Percentiles rank a stretch among this genome's conserved stretches.
These are phyloP conservation scores for Brachionus manjavacas DNA, from an alignment of 1,140 invertebrate genomes.

Conservation along the genomic window DNA sequence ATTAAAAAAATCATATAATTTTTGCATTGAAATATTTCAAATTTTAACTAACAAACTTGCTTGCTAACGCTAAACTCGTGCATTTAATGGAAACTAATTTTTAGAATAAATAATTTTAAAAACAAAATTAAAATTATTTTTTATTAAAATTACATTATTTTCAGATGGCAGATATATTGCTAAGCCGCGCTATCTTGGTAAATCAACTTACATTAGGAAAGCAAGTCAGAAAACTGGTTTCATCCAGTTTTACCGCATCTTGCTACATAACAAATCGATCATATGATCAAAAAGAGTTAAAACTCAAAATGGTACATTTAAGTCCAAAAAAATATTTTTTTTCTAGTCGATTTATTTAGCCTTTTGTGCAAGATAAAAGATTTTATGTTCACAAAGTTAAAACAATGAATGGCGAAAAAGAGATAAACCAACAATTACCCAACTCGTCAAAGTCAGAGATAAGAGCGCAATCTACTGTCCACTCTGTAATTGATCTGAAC, in stretches of 20 bases:
- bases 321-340: not conserved
- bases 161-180: not conserved
- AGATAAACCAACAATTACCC: not conserved
- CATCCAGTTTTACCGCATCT: not conserved
- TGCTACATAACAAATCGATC: not conserved
- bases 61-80: not conserved
- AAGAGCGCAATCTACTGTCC: not conserved
- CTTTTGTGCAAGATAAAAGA: not conserved
- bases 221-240: not conserved
- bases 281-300: not conserved
- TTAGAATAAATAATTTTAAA: slow-evolving; percentile 19
- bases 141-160: not conserved
- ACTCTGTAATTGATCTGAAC: not conserved
- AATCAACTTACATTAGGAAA: not conserved
- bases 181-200: not conserved
- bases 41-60: slow-evolving; percentile 10
- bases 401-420: not conserved
- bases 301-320: not conserved
- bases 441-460: not conserved
- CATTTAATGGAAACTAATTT: not conserved
- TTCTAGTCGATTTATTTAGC: not conserved
- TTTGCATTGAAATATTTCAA: slow-evolving; percentile 5
- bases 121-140: not conserved
- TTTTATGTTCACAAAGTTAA: not conserved
- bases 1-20: no score